Percentiles rank a stretch among this genome's conserved stretches.
phyloP scores from a whole-genome alignment of 2,113 vertebrate species.

The Microcebus ravelobensis region DNA sequence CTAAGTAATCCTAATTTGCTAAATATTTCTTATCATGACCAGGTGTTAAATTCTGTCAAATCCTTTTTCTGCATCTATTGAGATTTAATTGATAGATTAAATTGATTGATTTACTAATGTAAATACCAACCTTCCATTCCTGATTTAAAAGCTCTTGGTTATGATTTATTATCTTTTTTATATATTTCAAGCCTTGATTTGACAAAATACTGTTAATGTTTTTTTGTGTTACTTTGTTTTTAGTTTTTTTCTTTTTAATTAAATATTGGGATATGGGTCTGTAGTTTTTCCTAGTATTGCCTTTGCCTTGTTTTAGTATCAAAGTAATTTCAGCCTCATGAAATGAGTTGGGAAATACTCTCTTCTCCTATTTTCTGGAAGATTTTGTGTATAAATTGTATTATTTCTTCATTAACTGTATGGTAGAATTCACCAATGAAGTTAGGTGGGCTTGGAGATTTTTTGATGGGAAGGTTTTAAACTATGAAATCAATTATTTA shows the following conservation, averaged over 20 bases:
- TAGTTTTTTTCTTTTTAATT: neutral
- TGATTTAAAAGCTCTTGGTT: neutral
- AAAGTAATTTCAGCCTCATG: neutral
- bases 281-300: neutral
- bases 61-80: neutral
- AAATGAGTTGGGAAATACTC: neutral
- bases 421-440: neutral
- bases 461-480: neutral
- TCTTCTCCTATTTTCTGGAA: neutral
- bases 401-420: neutral
- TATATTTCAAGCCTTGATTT: neutral
- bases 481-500: neutral
- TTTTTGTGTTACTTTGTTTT: neutral
- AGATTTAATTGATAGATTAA: neutral
- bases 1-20: neutral
- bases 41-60: neutral
- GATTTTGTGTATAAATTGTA: neutral
- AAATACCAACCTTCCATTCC: neutral
- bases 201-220: neutral
- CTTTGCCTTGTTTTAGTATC: neutral
- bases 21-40: neutral
- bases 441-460: neutral
- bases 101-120: neutral
- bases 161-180: neutral
- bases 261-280: neutral